Conservation (phyloP, 2,888 invertebrate species). For the Megaustenia siamemsis region DNA sequence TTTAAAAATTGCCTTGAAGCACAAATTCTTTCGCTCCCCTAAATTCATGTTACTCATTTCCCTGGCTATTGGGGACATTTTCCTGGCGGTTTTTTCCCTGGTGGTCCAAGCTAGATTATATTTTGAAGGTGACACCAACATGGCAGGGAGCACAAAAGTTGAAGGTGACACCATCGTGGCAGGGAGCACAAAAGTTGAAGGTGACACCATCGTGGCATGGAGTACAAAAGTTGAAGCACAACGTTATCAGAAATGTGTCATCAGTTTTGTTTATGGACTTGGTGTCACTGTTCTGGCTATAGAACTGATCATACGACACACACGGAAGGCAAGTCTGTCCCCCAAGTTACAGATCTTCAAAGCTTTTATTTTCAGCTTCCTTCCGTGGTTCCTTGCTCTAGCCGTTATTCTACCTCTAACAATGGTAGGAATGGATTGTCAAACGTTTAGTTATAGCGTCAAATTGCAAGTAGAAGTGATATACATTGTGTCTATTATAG, state of each 20-base stretch:
- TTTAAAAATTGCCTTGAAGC: not conserved
- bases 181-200: too few relatives aligned
- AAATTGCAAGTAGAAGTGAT: not conserved
- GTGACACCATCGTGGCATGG: too few relatives aligned
- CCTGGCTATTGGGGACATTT: not conserved
- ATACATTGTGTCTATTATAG: not conserved
- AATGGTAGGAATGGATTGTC: not conserved
- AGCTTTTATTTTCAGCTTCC: not conserved
- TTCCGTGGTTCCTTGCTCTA: not conserved
- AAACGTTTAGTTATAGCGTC: not conserved
- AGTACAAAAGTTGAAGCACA: not conserved
- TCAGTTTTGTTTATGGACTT: constrained; percentile 3
- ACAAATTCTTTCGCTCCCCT: not conserved
- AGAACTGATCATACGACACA: not conserved
- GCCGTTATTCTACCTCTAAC: not conserved
- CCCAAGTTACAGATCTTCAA: not conserved
- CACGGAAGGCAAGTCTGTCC: not conserved
- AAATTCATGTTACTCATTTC: not conserved
- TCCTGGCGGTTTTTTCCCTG: constrained; percentile 10
- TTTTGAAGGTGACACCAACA: not conserved
- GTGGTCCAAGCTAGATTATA: not conserved
- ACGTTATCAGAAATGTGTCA: not conserved
- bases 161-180: too few relatives aligned
- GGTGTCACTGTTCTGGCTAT: not conserved
- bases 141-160: too few relatives aligned